Evolutionary conservation across 2,113 vertebrate genomes (phyloP).

Genomic region (Peromyscus maniculatus): DNA sequence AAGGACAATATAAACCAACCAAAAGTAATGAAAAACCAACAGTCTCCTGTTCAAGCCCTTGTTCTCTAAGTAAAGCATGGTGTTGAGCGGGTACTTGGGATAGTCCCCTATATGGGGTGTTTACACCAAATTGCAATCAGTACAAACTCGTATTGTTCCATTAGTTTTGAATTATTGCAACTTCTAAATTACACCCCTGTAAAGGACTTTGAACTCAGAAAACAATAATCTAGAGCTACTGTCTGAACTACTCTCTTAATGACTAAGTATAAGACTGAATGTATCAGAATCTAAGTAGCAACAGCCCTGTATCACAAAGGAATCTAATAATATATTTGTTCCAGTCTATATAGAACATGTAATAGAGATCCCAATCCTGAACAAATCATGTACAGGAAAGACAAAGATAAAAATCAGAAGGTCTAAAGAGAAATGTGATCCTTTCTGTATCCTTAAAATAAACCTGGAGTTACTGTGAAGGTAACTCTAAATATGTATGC

Average conservation of each 20-base stretch:
- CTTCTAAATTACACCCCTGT: not conserved
- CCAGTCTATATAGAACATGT: not conserved
- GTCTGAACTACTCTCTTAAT: not conserved
- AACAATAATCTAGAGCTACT: not conserved
- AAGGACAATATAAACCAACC: not conserved
- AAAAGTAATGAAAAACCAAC: not conserved
- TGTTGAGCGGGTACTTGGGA: not conserved
- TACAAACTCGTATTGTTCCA: slow-evolving; percentile 8
- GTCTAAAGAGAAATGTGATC: slow-evolving; percentile 21
- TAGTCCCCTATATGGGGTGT: not conserved
- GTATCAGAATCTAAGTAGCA: slow-evolving; percentile 30
- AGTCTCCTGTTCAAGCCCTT: not conserved
- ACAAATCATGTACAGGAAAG: not conserved
- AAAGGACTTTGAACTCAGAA: not conserved
- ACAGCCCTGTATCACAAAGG: not conserved
- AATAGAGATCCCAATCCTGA: slow-evolving; percentile 28
- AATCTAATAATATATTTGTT: not conserved
- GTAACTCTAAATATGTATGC: not conserved
- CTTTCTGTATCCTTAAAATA: not conserved
- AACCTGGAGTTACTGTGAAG: not conserved
- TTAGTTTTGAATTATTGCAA: slow-evolving; percentile 35
- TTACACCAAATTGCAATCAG: not conserved
- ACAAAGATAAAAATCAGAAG: slow-evolving; percentile 24
- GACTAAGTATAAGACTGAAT: not conserved
- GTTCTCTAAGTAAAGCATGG: not conserved